A percentile compares a stretch with the other conserved stretches of the same genome.
Conservation (phyloP, 2,113 vertebrate genomes). For the Barnardius zonarius region DNA sequence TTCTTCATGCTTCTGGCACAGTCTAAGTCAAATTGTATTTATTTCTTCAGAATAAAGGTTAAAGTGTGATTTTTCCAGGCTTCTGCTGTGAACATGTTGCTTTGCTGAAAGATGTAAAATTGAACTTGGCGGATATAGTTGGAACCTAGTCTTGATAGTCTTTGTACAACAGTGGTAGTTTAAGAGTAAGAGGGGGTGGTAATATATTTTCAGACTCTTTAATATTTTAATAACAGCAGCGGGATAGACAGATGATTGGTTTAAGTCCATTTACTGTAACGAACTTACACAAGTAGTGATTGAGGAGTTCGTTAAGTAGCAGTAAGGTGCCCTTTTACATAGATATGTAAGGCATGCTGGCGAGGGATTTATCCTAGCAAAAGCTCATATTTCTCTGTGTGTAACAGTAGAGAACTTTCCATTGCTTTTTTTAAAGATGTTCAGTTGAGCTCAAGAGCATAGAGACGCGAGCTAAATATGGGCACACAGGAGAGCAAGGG, state of each 20-base stretch:
- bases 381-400: background rate
- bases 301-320: background rate
- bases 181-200: background rate
- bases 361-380: background rate
- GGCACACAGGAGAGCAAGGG: background rate
- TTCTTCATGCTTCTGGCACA: background rate
- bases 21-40: background rate
- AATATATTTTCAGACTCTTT: background rate
- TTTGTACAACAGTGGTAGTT: background rate
- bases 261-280: background rate
- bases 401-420: constrained; percentile 5
- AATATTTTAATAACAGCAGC: background rate
- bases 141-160: background rate
- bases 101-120: background rate
- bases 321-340: background rate
- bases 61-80: background rate
- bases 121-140: background rate
- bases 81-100: background rate
- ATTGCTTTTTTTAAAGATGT: background rate
- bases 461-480: background rate
- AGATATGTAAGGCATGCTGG: background rate
- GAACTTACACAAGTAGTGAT: background rate
- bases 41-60: background rate
- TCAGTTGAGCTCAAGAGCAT: background rate
- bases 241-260: background rate